phyloP scores from a whole-genome alignment of 2,113 vertebrate species.

The Loxodonta africana region DNA sequence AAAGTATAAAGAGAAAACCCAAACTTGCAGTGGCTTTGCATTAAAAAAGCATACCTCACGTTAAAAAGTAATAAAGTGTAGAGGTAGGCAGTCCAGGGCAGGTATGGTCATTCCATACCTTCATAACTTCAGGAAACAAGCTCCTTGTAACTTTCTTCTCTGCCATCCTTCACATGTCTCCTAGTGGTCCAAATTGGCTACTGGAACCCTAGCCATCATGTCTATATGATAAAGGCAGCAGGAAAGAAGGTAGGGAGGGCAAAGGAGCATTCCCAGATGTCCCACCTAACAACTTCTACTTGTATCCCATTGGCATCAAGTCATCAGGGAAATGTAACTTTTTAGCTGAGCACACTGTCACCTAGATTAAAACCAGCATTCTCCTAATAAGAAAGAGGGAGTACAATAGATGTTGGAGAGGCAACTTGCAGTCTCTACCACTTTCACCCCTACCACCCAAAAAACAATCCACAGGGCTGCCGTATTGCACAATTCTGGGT shows the following conservation, averaged over 20 bases:
- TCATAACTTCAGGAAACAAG: not conserved
- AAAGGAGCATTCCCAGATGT: not conserved
- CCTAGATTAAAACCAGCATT: not conserved
- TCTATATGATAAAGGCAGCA: too few relatives aligned
- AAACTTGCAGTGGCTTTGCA: not conserved
- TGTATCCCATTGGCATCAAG: not conserved
- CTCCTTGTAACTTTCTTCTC: not conserved
- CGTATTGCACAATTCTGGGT: too few relatives aligned
- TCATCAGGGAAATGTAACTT: not conserved
- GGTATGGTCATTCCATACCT: not conserved
- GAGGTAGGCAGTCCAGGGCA: not conserved
- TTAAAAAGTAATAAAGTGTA: not conserved
- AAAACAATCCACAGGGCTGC: not conserved
- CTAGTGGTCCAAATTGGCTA: not conserved
- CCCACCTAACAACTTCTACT: not conserved
- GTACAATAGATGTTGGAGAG: too few relatives aligned
- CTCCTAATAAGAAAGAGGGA: not conserved
- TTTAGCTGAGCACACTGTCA: not conserved
- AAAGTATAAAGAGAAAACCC: not conserved
- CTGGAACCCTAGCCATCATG: not conserved
- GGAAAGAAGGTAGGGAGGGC: not conserved
- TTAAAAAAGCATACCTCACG: not conserved
- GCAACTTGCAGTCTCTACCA: not conserved
- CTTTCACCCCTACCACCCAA: not conserved
- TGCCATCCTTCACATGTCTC: not conserved